Conservation (phyloP, 2,797 vertebrate species). For the Glossophaga mutica region DNA sequence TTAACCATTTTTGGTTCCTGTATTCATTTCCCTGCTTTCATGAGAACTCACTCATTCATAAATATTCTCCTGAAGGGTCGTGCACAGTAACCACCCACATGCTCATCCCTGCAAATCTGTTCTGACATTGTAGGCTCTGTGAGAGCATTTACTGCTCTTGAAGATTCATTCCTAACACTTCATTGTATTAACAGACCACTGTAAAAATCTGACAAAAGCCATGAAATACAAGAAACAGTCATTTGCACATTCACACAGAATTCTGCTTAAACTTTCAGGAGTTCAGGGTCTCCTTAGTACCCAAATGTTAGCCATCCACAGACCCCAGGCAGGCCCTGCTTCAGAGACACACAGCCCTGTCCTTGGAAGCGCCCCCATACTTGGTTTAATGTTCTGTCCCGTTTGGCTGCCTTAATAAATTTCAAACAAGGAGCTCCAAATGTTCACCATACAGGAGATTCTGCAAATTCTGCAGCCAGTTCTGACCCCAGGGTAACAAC, state of each 20-base stretch:
- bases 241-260: neutral
- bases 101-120: neutral
- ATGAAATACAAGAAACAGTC: neutral
- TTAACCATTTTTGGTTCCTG: neutral
- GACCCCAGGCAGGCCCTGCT: too few relatives aligned
- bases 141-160: neutral
- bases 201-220: neutral
- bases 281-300: neutral
- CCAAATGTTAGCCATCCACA: neutral
- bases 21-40: neutral
- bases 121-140: neutral
- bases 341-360: neutral
- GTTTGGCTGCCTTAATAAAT: neutral
- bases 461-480: neutral
- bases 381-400: neutral
- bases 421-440: neutral
- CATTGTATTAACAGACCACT: constrained; percentile 18
- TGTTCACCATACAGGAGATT: neutral
- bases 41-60: neutral
- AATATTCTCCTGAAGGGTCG: neutral
- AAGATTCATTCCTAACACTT: neutral
- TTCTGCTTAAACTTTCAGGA: neutral
- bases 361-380: neutral
- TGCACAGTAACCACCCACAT: too few relatives aligned
- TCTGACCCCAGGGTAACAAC: neutral